Percentiles rank a stretch among this genome's conserved stretches.
Conservation (phyloP, 2,113 vertebrate genomes). For the Hippocampus barbouri region DNA sequence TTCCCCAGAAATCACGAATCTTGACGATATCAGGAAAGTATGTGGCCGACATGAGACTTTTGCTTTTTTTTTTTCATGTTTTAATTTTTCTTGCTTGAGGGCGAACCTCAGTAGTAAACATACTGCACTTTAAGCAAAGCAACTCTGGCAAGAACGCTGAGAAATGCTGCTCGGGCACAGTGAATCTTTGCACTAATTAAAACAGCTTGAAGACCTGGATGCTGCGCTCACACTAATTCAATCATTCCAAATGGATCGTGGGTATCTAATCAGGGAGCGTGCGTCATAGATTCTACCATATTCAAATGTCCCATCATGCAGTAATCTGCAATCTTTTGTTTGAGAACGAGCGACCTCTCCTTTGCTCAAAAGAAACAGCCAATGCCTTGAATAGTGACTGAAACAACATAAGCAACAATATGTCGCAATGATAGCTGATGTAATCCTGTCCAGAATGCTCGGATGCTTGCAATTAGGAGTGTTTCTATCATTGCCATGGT, state of each 20-base stretch:
- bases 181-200: constrained; percentile 40
- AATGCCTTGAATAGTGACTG: neutral
- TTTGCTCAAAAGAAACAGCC: constrained; percentile 29
- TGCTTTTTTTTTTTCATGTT: constrained; percentile 1
- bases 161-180: neutral
- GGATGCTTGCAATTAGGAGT: neutral
- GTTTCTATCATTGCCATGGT: neutral
- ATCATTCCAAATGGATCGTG: constrained; percentile 64
- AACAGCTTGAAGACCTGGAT: constrained; percentile 42
- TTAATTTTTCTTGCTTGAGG: neutral
- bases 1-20: constrained; percentile 97
- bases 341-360: constrained; percentile 14
- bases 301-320: constrained; percentile 54
- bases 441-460: neutral
- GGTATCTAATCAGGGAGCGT: constrained; percentile 52
- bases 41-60: constrained; percentile 57
- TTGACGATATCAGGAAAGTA: constrained; percentile 99
- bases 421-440: neutral
- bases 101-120: constrained; percentile 15
- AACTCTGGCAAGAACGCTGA: neutral
- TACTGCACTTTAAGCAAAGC: neutral
- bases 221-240: constrained; percentile 57
- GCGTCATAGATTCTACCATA: constrained; percentile 50
- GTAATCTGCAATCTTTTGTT: constrained; percentile 49
- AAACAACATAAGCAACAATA: neutral